Evolutionary conservation across 1,140 invertebrate genomes (phyloP).

Genomic region (Laupala kohalensis): DNA sequence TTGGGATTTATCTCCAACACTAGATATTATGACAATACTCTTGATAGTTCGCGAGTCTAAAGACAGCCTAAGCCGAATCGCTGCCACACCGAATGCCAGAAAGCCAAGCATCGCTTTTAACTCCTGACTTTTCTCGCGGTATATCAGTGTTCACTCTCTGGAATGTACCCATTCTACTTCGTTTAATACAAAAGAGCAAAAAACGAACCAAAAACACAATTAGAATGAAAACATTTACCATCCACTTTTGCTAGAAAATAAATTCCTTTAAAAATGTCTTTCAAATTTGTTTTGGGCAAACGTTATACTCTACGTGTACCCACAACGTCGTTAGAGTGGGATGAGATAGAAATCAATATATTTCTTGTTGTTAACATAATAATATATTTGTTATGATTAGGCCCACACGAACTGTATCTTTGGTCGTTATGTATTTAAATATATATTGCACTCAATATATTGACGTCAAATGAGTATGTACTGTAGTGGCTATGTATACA

Average conservation of each 20-base stretch:
- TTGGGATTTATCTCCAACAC: too few relatives aligned
- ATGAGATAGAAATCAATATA: background rate
- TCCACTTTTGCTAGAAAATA: background rate
- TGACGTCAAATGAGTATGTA: background rate
- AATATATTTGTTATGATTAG: slow-evolving; percentile 1
- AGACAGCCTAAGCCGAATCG: background rate
- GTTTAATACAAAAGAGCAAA: background rate
- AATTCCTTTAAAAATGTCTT: background rate
- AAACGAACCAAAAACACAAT: background rate
- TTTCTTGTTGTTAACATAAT: slow-evolving; percentile 6
- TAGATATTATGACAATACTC: too few relatives aligned
- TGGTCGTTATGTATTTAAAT: background rate
- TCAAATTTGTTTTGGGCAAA: background rate
- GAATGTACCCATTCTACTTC: background rate
- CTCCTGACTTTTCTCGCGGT: background rate
- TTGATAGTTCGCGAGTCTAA: background rate
- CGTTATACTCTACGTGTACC: background rate
- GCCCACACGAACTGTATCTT: background rate
- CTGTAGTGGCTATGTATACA: background rate
- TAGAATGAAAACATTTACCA: background rate
- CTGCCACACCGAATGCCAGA: background rate
- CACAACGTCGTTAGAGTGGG: background rate
- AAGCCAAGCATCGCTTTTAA: background rate
- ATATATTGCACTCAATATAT: background rate
- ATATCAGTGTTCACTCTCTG: background rate